Evolutionary conservation across 1,140 invertebrate genomes (phyloP), one percentile per base, ranked within the genome.

Genomic region (Brachionus asplanchnoidis): DNA sequence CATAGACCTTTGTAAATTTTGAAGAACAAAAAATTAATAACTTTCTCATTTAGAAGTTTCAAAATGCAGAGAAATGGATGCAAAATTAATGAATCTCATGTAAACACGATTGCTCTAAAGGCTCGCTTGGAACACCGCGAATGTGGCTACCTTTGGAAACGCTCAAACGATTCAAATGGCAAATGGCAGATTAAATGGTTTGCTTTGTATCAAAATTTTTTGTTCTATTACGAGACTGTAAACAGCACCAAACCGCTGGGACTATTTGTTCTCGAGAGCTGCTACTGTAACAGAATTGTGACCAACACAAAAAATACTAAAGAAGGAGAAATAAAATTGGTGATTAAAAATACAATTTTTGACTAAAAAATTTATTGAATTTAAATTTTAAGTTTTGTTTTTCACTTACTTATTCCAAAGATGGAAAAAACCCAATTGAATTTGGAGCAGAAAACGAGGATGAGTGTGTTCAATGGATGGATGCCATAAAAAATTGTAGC

Each of bases 201-300:
- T 88, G 92, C 95, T 26, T 92, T 97, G 3, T 97, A 96, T 88
- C 95, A 97, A 92, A 97, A 97, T 90, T 88, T 96, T 84, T 90
- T 97, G 84, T 96, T 96, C 89, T 96, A 96, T 89, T 97, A 95
- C 88, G 95, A 97, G 86, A 93, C 92, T 75, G 95, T 96, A 85
- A 86, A 86, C n/a, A 86, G 88, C 6, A 91, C 91, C 12, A 91
- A 94, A 53, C 95, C 95, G 0, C 94, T 94, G 0, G 95, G 95
- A 0, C 93, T 96, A 2, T 91, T 96, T 65, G 91, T 97, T 53
- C 90, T 97, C 20, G 95, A 97, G 88, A 95, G 95, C 1, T 95
- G 94, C 87, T 97, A 95, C 90, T 96, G 95, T 42, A 60, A 84
- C 50, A 85, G 70, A 32, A 85, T 84, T 23, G 66, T 73, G 12